These are phyloP conservation scores for Limnodromus scolopaceus DNA, from an alignment of 2,797 vertebrate genomes.

Conservation along the genomic window DNA sequence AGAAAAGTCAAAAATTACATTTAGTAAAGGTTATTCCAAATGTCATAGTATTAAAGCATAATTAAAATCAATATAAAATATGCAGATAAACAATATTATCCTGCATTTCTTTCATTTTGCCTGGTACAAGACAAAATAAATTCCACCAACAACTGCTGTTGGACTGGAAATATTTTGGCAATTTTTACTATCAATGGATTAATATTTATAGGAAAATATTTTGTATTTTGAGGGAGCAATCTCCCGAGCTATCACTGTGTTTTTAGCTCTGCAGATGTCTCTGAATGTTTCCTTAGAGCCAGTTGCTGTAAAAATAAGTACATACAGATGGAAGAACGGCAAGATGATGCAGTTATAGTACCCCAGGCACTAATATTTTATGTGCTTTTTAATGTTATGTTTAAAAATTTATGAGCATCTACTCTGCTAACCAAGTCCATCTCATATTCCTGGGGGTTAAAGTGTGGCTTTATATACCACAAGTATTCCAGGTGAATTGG, in stretches of 20 bases:
- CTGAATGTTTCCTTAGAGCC: slow-evolving; percentile 12
- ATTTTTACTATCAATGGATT: slow-evolving; percentile 3
- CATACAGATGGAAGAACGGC: slow-evolving; percentile 7
- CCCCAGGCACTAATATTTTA: slow-evolving; percentile 34
- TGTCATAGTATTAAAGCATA: not conserved
- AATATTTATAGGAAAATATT: slow-evolving; percentile 44
- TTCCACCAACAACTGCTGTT: not conserved
- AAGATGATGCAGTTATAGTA: slow-evolving; percentile 3
- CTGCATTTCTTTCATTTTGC: not conserved
- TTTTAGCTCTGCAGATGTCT: slow-evolving; percentile 56
- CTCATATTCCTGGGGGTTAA: not conserved
- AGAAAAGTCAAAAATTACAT: slow-evolving; percentile 17
- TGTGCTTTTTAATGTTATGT: slow-evolving; percentile 26
- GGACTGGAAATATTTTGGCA: slow-evolving; percentile 4
- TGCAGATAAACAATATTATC: not conserved
- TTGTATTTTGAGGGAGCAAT: not conserved
- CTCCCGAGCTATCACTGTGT: not conserved
- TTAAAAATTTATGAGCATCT: slow-evolving; percentile 44
- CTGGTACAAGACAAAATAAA: not conserved
- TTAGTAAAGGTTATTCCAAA: slow-evolving; percentile 45
- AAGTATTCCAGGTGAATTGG: not conserved
- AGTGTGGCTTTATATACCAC: not conserved
- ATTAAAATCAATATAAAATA: slow-evolving; percentile 4
- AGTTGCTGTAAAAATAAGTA: slow-evolving; percentile 17
- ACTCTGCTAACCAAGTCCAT: not conserved